Conservation (phyloP, 2,113 vertebrate species). For the Hydrochoerus hydrochaeris region DNA sequence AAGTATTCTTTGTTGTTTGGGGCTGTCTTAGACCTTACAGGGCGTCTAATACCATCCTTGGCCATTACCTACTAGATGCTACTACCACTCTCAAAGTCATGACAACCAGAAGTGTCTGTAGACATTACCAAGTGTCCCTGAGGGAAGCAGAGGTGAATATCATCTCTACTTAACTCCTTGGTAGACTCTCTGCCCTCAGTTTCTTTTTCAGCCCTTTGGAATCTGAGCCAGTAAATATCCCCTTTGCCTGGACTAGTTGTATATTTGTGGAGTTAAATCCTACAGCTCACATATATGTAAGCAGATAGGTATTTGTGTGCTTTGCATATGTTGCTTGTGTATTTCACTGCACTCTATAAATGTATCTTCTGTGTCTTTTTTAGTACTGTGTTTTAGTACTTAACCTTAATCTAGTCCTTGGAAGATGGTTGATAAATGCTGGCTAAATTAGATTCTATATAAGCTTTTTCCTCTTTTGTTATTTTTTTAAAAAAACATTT, state of each 20-base stretch:
- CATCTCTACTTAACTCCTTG: background rate
- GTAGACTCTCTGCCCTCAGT: background rate
- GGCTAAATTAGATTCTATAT: background rate
- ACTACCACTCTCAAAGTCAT: background rate
- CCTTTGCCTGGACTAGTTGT: constrained; percentile 36
- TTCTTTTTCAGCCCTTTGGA: background rate
- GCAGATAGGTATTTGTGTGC: background rate
- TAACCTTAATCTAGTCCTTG: background rate
- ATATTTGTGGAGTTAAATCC: constrained; percentile 40
- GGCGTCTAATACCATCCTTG: background rate
- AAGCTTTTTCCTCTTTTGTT: background rate
- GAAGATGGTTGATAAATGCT: background rate
- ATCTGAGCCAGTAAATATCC: background rate
- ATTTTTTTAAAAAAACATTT: background rate
- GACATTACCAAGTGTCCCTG: background rate
- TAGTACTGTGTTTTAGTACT: background rate
- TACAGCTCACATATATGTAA: background rate
- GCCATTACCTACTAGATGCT: background rate
- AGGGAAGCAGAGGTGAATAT: background rate
- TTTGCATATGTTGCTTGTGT: background rate
- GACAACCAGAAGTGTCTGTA: background rate
- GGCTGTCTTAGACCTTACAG: background rate
- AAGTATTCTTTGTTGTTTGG: background rate
- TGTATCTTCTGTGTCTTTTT: background rate
- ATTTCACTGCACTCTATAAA: background rate